Base-by-base conservation (phyloP, 64 coral and sea anemone species). In the Orbicella faveolata region DNA sequence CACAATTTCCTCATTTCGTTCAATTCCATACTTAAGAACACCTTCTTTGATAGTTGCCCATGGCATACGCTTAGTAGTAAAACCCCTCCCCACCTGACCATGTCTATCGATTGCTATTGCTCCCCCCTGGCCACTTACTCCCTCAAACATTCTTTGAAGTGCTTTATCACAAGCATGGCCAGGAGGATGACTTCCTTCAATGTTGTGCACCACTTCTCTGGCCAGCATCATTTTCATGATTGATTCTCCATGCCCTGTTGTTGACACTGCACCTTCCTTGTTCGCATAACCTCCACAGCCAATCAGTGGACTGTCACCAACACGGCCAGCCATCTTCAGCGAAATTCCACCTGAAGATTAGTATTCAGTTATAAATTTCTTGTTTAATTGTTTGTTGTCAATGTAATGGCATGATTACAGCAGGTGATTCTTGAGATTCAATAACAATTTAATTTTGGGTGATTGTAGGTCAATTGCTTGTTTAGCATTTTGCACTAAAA, bases 211-310 rank as follows among this genome's bases (percentile, higher is more conserved):
- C 61, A 93, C 90, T 61, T 99, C 97, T 73, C 94, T 93, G 6
- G 94, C 91, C 61, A 99, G 91, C 52, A 93, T 80, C 65, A 90
- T 75, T 62, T 95, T 96, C 87, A 99, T 95, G 68, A 99, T 93
- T 33, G 97, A 90, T 80, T 99, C 97, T 15, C 97, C 97, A 81
- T 99, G 79, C 12, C 97, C 97, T 12, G 97, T 94, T 33, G 97
- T 84, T 10, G 94, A 95, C 25, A 80, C 94, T 25, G 91, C 97
- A 33, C 93, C 97, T 12, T 68, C 78, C 74, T 87, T 79, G 39
- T 96, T 95, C 16, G 91, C 97, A 89, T 91, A 99, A 44, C 80
- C 91, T 61, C 97, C 97, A 23, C 72, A 93, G n/a, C 97, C 97
- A 70, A 92, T 75, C 77, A 99, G 59, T 52, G 94, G 91, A 20